phyloP scores from a whole-genome alignment of 2,797 vertebrate genomes.

The Nyctibius grandis region DNA sequence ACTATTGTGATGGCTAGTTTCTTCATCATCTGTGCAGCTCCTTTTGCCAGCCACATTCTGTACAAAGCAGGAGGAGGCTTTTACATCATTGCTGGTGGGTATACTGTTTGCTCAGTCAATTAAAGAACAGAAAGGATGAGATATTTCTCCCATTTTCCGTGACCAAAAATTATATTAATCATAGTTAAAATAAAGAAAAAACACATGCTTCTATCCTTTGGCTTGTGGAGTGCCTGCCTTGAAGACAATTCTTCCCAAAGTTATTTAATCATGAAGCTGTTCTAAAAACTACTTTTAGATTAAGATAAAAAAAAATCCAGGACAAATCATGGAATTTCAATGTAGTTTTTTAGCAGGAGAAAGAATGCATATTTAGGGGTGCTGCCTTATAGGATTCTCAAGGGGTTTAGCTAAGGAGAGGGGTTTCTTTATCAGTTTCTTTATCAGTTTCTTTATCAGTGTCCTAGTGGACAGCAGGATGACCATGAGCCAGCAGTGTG shows the following conservation, averaged over 20 bases:
- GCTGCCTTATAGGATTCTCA: neutral
- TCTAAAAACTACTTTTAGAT: neutral
- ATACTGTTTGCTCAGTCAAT: neutral
- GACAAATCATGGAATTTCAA: neutral
- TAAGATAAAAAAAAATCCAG: neutral
- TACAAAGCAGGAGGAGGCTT: slow-evolving; percentile 92
- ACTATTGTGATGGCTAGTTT: slow-evolving; percentile 85
- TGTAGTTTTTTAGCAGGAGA: neutral
- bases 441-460: too few species aligned
- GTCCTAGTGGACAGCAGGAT: too few species aligned
- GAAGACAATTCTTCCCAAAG: neutral
- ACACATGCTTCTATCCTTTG: neutral
- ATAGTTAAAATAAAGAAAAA: neutral
- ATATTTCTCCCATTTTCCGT: neutral
- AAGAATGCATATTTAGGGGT: neutral
- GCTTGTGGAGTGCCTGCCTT: neutral
- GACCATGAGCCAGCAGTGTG: too few species aligned
- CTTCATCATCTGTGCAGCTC: slow-evolving; percentile 94
- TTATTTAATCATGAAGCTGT: neutral
- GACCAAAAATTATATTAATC: neutral
- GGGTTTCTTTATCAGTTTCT: neutral
- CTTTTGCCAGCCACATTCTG: slow-evolving; percentile 87
- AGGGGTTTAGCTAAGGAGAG: neutral
- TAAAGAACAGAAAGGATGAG: neutral
- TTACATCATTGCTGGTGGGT: slow-evolving; percentile 86